These are phyloP conservation scores for Cirrhinus mrigala DNA, from an alignment of 2,797 vertebrate species.

Conservation along the genomic window DNA sequence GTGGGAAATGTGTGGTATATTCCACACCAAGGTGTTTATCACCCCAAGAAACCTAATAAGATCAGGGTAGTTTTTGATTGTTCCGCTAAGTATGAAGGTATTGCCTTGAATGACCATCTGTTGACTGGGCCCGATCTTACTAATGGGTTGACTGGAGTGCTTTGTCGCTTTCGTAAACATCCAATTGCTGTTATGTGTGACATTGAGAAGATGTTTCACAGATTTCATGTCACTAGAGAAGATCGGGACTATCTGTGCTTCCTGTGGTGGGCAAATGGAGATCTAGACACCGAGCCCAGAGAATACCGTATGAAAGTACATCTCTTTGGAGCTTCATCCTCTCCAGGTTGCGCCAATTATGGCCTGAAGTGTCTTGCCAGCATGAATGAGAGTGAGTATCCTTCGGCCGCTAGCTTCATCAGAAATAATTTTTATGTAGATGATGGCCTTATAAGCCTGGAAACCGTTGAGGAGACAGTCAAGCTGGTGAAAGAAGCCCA, in stretches of 20 bases:
- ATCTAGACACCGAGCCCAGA: constrained; percentile 22
- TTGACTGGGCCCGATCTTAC: neutral
- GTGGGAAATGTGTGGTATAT: neutral
- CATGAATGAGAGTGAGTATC: constrained; percentile 10
- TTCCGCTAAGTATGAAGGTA: neutral
- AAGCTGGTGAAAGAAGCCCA: constrained; percentile 20
- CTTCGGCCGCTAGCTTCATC: constrained; percentile 24
- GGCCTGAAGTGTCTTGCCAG: constrained; percentile 18
- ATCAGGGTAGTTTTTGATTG: neutral
- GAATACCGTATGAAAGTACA: constrained; percentile 45
- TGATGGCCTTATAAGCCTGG: constrained; percentile 29
- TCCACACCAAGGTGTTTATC: neutral
- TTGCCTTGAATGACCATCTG: neutral
- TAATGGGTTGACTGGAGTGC: neutral
- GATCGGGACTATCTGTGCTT: constrained; percentile 29
- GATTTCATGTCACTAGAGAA: neutral
- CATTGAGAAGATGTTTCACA: neutral
- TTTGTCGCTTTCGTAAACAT: too few relatives aligned
- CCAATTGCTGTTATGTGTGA: neutral
- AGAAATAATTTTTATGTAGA: constrained; percentile 32
- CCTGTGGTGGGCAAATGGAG: constrained; percentile 27
- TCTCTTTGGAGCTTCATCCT: constrained; percentile 28
- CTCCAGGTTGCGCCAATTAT: constrained; percentile 45
- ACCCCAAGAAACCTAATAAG: neutral
- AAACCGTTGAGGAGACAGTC: neutral